Base-by-base conservation (phyloP, 2,113 vertebrate species). In the Eira barbara region DNA sequence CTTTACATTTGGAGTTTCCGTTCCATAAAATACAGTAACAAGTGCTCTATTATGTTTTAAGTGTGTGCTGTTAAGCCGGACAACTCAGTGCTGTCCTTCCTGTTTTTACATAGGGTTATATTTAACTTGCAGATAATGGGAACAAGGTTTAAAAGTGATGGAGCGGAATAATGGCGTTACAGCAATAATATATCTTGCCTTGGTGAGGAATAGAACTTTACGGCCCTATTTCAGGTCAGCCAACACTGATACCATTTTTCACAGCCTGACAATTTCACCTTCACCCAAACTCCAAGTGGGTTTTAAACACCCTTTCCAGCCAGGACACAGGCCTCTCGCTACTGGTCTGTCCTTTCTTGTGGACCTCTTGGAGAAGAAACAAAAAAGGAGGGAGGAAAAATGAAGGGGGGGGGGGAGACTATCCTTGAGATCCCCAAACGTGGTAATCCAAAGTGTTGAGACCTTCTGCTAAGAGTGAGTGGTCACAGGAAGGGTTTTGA, bases 71-170 rank as follows among this genome's bases (percentile, higher is more conserved):
- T 99, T 99, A 99, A 99, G 98, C 98, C 97, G 98, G 99, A 99
- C 99, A 99, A 98, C 99, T 99, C 98, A 97, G 98, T 52, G 31
- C 98, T 99, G 98, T 99, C 99, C 99, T 99, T 99, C 99, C 99
- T 99, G 99, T 99, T 99, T 99, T 99, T 99, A 99, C 99, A 99
- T 98, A 98, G 99, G 99, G 99, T 99, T 99, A 99, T 99, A 99
- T 99, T 99, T 99, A 99, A 99, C 99, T 98, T 99, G 98, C 97
- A 99, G 98, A 98, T 99, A 99, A 99, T 99, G 99, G 99, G 99
- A 99, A 99, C 99, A 99, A 99, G 99, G 98, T 99, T 99, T 99
- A 99, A 99, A 99, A 99, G 99, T 99, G 99, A 99, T 99, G 99
- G 98, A 99, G 99, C 98, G 98, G 99, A 99, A 99, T 99, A 99